Conservation (phyloP, 2,113 vertebrate genomes). For the Pheucticus melanocephalus region DNA sequence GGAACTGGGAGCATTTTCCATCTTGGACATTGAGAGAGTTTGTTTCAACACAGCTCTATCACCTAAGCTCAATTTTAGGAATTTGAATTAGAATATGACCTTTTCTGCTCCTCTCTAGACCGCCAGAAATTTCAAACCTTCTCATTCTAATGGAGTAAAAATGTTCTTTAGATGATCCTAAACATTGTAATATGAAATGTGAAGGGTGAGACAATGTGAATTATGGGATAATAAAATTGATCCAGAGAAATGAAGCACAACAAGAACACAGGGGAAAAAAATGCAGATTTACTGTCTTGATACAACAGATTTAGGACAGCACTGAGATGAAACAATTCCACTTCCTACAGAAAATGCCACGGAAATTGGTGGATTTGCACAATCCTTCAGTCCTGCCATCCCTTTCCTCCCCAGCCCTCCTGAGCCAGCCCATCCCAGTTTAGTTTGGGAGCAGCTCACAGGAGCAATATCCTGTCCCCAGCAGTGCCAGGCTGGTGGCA, state of each 20-base stretch:
- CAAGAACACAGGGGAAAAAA: not conserved
- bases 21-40: not conserved
- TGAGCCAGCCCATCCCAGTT: not conserved
- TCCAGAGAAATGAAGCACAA: constrained; percentile 9
- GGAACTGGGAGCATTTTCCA: not conserved
- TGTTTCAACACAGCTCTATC: not conserved
- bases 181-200: not conserved
- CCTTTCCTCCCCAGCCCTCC: not conserved
- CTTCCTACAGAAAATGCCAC: not conserved
- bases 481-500: not conserved
- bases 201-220: not conserved
- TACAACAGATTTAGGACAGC: not conserved
- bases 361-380: not conserved
- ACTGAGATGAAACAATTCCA: not conserved
- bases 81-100: too few species aligned
- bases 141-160: not conserved
- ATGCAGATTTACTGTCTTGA: not conserved
- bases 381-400: not conserved
- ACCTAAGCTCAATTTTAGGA: not conserved
- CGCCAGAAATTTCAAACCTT: not conserved
- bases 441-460: not conserved
- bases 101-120: too few species aligned
- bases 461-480: not conserved
- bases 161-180: not conserved
- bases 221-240: not conserved